Base-by-base conservation (phyloP, 92 coral and sea anemone genomes). In the Palythoa heliodiscus region DNA sequence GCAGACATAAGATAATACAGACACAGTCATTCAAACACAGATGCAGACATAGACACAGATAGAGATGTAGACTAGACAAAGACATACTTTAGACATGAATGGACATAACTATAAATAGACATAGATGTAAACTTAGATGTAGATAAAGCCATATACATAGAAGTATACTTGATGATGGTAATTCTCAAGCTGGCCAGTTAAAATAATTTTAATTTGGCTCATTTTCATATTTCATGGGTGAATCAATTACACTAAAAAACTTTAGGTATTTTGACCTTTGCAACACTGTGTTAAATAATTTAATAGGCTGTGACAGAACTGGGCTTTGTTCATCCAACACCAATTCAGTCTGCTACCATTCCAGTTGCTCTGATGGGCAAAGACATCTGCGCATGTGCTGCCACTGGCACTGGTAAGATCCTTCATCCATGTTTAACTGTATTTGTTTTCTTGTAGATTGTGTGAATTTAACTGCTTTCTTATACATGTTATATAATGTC, bases 311-410 rank as follows among this genome's bases (percentile, higher is more conserved):
- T 94, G 55, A 96, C 92, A 87, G 99, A 94, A 53, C 79, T 96
- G 23, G 98, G 98, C 35, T 96, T 87, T 76, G 92, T 85, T 23
- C 95, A 91, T 70, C 99, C 99, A n/a, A 96, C 99, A 11, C 98
- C 98, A 17, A 96, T 96, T 23, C 99, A 96, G 81, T 94, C 99
- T 23, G 88, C 98, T 10, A 90, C 99, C 2, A 89, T 96, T 71
- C 99, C 99, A 58, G 89, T 94, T n/a, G 99, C 99, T n/a, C 92
- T 96, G 87, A 89, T 96, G 99, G 99, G 97, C 53, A 96, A 96
- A 87, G 99, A 96, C 75, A 84, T 96, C 73, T 96, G 99, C 78
- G 99, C 98, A 0, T 96, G 99, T 87, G 99, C 99, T 48, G 99
- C 99, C 23, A 96, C 99, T 11, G 99, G 99, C 71, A 96, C 99